Evolutionary conservation across 2,797 vertebrate genomes (phyloP).

Genomic region (Cirrhinus mrigala): DNA sequence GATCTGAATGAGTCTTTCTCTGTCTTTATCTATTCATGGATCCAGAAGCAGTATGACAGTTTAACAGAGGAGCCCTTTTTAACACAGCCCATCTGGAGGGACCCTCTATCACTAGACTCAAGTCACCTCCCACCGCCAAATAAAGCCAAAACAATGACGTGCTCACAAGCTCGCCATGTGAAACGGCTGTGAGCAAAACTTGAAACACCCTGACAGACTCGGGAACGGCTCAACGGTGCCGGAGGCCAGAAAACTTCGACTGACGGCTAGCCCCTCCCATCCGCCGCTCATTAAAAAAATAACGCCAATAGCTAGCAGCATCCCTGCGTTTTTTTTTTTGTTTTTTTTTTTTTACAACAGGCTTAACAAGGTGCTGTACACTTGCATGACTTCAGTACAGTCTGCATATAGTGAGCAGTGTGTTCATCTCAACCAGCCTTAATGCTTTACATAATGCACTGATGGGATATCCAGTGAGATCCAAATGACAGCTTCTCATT

Average conservation of each 20-base stretch:
- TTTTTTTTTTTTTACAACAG: background rate
- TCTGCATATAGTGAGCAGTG: background rate
- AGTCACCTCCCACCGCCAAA: slow-evolving; percentile 79
- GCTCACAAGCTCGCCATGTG: slow-evolving; percentile 75
- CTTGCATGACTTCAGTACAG: background rate
- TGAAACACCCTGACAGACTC: slow-evolving; percentile 59
- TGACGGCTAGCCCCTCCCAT: slow-evolving; percentile 49
- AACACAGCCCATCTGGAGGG: slow-evolving; percentile 72
- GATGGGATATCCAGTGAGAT: background rate
- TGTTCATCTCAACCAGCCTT: background rate
- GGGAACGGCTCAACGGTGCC: slow-evolving; percentile 67
- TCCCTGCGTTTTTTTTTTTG: background rate
- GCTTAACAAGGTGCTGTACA: background rate
- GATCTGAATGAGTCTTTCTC: slow-evolving; percentile 21
- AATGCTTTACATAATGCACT: background rate
- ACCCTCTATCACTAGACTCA: slow-evolving; percentile 66
- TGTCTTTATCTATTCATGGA: slow-evolving; percentile 15
- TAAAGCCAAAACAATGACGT: slow-evolving; percentile 79
- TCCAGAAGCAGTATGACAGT: slow-evolving; percentile 20
- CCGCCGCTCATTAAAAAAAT: slow-evolving; percentile 2
- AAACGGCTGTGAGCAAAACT: slow-evolving; percentile 72
- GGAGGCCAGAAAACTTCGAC: slow-evolving; percentile 48
- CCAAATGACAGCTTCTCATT: background rate
- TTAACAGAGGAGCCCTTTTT: slow-evolving; percentile 57
- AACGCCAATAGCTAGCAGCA: background rate